Conservation (phyloP, 2,797 vertebrate species). For the Garrulus glandarius region DNA sequence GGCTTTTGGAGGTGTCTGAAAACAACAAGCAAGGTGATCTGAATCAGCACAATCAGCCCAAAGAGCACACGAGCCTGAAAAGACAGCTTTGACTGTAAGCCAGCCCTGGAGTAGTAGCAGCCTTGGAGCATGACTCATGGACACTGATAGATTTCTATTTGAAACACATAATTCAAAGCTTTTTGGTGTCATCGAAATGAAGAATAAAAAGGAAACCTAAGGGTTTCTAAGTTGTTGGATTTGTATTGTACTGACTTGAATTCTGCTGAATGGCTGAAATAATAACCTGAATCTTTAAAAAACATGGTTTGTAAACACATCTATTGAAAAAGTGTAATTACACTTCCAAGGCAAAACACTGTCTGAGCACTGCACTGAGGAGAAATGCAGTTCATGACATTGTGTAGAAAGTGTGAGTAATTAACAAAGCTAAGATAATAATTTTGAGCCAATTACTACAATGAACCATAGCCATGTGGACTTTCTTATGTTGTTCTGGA, state of each 20-base stretch:
- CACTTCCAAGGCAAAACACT: neutral
- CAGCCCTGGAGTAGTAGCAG: neutral
- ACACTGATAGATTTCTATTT: neutral
- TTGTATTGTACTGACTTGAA: neutral
- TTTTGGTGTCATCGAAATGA: neutral
- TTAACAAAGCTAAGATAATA: neutral
- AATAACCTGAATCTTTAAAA: neutral
- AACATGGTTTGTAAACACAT: neutral
- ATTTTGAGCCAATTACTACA: neutral
- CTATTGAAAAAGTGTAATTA: neutral
- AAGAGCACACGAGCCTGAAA: constrained; percentile 82
- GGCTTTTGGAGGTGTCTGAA: constrained; percentile 82
- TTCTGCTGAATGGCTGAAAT: neutral
- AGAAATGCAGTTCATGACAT: neutral
- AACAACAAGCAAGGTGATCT: constrained; percentile 80
- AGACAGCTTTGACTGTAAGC: neutral
- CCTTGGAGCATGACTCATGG: neutral
- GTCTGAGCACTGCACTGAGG: neutral
- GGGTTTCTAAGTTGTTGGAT: neutral
- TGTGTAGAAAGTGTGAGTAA: neutral
- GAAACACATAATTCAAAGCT: neutral
- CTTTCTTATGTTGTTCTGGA: neutral
- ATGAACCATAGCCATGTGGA: neutral
- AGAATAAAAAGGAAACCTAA: neutral
- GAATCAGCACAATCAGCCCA: constrained; percentile 77